Conservation (phyloP, 2,113 vertebrate species). For the Benitochromis conjunctus region DNA sequence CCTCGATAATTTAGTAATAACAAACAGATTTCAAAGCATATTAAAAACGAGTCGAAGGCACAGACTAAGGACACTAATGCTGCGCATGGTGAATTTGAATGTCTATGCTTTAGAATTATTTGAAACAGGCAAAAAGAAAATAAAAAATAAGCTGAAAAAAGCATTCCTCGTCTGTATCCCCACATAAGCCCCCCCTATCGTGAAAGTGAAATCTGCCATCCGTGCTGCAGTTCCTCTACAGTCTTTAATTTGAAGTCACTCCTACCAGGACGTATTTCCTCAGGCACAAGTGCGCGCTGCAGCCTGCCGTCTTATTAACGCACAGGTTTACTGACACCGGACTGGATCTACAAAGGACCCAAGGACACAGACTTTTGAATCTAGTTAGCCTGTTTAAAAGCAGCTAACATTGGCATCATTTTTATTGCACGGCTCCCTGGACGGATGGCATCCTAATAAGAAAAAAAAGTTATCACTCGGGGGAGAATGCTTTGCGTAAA, state of each 20-base stretch:
- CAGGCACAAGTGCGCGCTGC: conserved; percentile 1
- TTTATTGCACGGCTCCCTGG: background rate
- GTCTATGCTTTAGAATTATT: conserved; percentile 12
- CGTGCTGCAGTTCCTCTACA: conserved; percentile 31
- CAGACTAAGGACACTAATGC: background rate
- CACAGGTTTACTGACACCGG: background rate
- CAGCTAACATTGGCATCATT: background rate
- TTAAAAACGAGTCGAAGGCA: background rate
- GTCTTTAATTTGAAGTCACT: conserved; percentile 28
- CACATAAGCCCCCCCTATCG: background rate
- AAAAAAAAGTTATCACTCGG: conserved; percentile 31
- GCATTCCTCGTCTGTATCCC: background rate
- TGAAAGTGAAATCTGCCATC: background rate
- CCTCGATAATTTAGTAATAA: background rate
- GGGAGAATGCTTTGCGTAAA: conserved; percentile 23
- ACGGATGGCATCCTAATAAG: background rate
- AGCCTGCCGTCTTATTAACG: background rate
- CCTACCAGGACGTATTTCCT: background rate
- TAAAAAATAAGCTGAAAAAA: background rate
- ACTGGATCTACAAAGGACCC: conserved; percentile 8
- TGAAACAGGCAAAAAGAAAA: background rate
- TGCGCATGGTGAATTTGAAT: background rate
- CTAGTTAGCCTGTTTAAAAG: background rate
- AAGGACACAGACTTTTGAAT: background rate
- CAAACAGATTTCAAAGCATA: background rate